These are phyloP conservation scores for Pogonus chalceus DNA, from an alignment of 1,140 invertebrate genomes.

Conservation along the genomic window DNA sequence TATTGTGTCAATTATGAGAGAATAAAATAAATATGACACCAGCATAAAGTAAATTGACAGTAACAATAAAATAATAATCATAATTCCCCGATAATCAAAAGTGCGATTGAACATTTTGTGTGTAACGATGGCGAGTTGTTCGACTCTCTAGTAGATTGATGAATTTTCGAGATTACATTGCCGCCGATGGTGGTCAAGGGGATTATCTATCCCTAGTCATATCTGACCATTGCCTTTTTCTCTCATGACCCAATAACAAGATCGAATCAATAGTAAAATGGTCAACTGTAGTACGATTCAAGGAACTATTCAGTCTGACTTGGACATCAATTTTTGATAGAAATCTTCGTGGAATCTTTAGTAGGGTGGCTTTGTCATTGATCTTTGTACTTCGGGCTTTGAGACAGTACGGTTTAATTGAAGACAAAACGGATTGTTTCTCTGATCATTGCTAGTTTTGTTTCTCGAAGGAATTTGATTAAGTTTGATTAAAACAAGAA, in stretches of 20 bases:
- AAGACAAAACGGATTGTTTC: too few relatives aligned
- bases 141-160: constrained; percentile 15
- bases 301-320: constrained; percentile 18
- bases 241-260: too few relatives aligned
- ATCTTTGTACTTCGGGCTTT: constrained; percentile 1
- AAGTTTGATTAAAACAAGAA: too few relatives aligned
- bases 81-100: background rate
- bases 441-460: too few relatives aligned
- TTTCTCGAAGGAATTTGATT: too few relatives aligned
- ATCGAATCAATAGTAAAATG: background rate
- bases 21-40: too few relatives aligned
- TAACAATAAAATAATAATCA: constrained; percentile 2
- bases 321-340: constrained; percentile 24
- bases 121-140: background rate
- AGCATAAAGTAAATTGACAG: too few relatives aligned
- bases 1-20: too few relatives aligned
- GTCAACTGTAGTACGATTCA: constrained; percentile 16
- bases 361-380: constrained; percentile 17
- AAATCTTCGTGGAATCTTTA: constrained; percentile 21
- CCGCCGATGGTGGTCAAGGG: constrained; percentile 17
- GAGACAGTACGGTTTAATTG: background rate
- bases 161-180: constrained; percentile 19
- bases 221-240: constrained; percentile 8
- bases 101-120: background rate
- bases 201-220: constrained; percentile 17